Evolutionary conservation across 2,888 invertebrate species (phyloP).

Genomic region (Tipula confusa): DNA sequence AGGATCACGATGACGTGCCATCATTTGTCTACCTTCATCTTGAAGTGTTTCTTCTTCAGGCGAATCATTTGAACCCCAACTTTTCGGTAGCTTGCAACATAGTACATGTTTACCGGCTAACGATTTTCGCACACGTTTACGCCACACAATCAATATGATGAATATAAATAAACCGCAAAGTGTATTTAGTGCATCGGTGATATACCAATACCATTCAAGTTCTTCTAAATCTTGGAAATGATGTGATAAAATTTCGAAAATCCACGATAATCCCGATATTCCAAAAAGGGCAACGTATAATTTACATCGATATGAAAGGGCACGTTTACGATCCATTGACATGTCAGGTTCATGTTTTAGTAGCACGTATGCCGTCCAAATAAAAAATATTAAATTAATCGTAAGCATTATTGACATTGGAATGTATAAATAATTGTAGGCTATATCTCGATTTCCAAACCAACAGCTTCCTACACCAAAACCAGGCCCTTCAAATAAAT

Average conservation of each 20-base stretch:
- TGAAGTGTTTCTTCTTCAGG: constrained; percentile 40
- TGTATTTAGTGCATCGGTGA: constrained; percentile 57
- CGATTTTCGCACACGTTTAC: constrained; percentile 53
- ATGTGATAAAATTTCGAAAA: constrained; percentile 60
- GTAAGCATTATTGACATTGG: constrained; percentile 58
- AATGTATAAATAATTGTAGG: constrained; percentile 49
- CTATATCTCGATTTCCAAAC: constrained; percentile 48
- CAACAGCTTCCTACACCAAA: constrained; percentile 60
- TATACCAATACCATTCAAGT: constrained; percentile 50
- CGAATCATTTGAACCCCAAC: constrained; percentile 46
- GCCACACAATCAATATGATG: constrained; percentile 56
- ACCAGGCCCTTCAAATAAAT: constrained; percentile 50
- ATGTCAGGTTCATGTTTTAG: constrained; percentile 55
- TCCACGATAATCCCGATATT: constrained; percentile 68
- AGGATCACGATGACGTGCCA: background rate
- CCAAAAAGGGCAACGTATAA: constrained; percentile 62
- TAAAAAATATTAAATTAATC: constrained; percentile 57
- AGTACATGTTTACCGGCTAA: constrained; percentile 48
- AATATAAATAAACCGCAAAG: constrained; percentile 61
- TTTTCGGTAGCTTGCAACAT: constrained; percentile 45
- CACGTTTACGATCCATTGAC: constrained; percentile 46
- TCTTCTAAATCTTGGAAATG: constrained; percentile 34
- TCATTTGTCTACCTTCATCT: constrained; percentile 33
- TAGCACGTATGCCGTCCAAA: constrained; percentile 55
- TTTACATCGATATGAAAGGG: constrained; percentile 53